phyloP scores from a whole-genome alignment of 2,797 vertebrate species.

The Amazona finschi region DNA sequence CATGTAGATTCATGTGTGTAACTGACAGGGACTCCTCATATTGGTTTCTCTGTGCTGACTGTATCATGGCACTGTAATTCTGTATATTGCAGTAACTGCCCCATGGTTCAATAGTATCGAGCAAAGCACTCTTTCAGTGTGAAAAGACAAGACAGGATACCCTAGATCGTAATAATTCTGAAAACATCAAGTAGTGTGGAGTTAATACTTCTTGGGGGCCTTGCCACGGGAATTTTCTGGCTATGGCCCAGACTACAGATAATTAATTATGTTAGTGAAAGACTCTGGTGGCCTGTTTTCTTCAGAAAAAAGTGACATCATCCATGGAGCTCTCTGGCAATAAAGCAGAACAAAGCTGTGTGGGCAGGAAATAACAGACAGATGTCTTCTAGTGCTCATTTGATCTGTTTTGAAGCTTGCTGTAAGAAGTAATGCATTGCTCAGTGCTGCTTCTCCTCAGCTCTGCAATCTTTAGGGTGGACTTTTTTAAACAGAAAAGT shows the following conservation, averaged over 20 bases:
- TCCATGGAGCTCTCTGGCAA: conserved; percentile 75
- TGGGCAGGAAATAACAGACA: conserved; percentile 80
- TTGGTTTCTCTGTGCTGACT: conserved; percentile 33
- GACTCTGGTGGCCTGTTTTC: conserved; percentile 77
- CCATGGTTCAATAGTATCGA: neutral
- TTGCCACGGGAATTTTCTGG: conserved; percentile 76
- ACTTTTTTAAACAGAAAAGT: conserved; percentile 14
- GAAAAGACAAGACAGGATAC: conserved; percentile 39
- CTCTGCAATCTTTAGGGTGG: neutral
- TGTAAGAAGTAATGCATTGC: conserved; percentile 49
- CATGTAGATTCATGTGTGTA: conserved; percentile 17
- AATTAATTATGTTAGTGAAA: conserved; percentile 84
- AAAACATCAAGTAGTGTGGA: conserved; percentile 67
- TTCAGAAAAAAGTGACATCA: conserved; percentile 82
- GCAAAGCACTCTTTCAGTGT: conserved; percentile 50
- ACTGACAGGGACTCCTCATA: conserved; percentile 44
- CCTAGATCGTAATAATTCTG: conserved; percentile 37
- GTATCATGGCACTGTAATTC: conserved; percentile 48
- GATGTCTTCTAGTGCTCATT: conserved; percentile 77
- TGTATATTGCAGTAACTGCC: conserved; percentile 25
- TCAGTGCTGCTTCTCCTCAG: conserved; percentile 38
- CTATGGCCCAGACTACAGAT: conserved; percentile 76
- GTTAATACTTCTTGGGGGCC: conserved; percentile 69
- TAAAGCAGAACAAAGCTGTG: conserved; percentile 77
- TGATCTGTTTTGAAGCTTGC: conserved; percentile 70